Evolutionary conservation across 2,797 vertebrate genomes (phyloP).

Genomic region (Spinus olivaceus): DNA sequence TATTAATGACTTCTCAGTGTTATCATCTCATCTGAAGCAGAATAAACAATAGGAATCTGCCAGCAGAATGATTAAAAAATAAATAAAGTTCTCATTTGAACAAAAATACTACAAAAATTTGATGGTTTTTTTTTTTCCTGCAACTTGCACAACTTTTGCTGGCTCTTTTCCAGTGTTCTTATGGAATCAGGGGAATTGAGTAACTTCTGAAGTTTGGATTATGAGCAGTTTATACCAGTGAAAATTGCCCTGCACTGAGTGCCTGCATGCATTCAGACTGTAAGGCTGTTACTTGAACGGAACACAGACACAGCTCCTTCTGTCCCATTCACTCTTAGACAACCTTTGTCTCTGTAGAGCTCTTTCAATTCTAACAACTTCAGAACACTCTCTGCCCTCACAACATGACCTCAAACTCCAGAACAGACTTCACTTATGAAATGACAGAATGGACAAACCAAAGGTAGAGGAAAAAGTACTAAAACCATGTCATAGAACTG

Average conservation of each 20-base stretch:
- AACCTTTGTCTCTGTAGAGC: background rate
- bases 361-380: background rate
- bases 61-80: background rate
- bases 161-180: background rate
- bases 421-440: background rate
- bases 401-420: background rate
- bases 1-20: background rate
- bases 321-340: accelerated
- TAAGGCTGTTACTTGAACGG: background rate
- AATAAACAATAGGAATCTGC: background rate
- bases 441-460: background rate
- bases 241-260: background rate
- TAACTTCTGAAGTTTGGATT: background rate
- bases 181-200: background rate
- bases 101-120: background rate
- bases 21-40: background rate
- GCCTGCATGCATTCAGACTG: background rate
- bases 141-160: background rate
- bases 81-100: background rate
- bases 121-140: background rate
- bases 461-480: background rate
- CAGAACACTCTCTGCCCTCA: background rate
- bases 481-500: background rate
- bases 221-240: background rate
- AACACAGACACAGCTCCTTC: background rate